A percentile compares a stretch with the other conserved stretches of the same genome.
Conservation (phyloP, 2,888 invertebrate genomes). For the Thysanoteuthis rhombus region DNA sequence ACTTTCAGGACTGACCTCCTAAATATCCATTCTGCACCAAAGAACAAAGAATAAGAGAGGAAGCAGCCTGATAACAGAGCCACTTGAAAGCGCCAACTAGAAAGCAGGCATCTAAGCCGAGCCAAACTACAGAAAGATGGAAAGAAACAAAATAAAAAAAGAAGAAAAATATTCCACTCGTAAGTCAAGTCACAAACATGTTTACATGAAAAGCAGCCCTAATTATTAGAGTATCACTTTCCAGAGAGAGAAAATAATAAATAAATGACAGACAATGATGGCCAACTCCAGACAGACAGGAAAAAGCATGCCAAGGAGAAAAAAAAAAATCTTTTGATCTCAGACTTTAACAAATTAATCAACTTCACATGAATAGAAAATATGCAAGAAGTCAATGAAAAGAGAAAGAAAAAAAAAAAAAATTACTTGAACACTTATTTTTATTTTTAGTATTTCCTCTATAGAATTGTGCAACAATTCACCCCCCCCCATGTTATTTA, state of each 20-base stretch:
- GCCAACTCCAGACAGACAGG: not conserved
- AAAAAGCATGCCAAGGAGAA: not conserved
- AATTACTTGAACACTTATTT: not conserved
- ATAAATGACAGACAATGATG: not conserved
- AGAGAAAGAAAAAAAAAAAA: not conserved
- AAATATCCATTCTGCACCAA: not conserved
- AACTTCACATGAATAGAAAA: not conserved
- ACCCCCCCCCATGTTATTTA: not conserved
- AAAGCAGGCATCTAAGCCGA: not conserved
- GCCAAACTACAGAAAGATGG: not conserved
- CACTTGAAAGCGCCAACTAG: not conserved
- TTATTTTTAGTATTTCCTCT: not conserved
- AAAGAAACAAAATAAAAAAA: not conserved
- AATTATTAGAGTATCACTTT: not conserved
- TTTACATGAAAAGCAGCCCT: not conserved
- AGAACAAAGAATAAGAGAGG: not conserved
- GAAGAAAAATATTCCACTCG: not conserved
- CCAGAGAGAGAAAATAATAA: not conserved
- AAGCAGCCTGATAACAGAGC: not conserved
- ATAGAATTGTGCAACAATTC: too few species aligned
- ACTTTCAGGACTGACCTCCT: too few species aligned
- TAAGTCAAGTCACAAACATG: not conserved
- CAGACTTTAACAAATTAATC: not conserved
- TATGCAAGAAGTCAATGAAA: not conserved
- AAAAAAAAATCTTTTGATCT: slow-evolving; percentile 1